These are phyloP conservation scores for Drosophila athabasca DNA, from an alignment of 1,140 invertebrate species.

Conservation along the genomic window DNA sequence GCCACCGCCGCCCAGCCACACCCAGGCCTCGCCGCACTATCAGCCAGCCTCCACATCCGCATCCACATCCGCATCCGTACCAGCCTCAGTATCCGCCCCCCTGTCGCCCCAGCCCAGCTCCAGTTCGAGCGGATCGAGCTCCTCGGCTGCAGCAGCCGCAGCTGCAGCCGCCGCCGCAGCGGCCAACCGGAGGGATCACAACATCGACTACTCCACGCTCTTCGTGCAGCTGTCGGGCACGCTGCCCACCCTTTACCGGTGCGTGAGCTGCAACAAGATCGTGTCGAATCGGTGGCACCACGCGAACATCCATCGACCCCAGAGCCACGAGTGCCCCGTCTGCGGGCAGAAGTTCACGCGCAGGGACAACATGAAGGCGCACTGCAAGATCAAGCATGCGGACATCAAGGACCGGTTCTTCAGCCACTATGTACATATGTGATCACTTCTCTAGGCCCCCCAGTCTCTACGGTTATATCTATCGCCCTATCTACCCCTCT, in stretches of 20 bases:
- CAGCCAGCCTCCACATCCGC: conserved; percentile 21
- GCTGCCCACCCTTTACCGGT: conserved; percentile 80
- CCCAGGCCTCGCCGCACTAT: conserved; percentile 60
- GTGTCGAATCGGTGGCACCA: conserved; percentile 90
- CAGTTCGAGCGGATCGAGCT: conserved; percentile 57
- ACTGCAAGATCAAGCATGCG: conserved; percentile 88
- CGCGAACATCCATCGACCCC: conserved; percentile 88
- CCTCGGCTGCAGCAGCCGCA: conserved; percentile 40
- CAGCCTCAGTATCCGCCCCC: conserved; percentile 29
- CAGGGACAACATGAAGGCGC: conserved; percentile 89
- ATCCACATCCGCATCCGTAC: conserved; percentile 13
- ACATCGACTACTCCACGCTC: conserved; percentile 82
- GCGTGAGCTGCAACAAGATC: conserved; percentile 87
- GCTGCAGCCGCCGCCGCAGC: conserved; percentile 68
- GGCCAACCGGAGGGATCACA: conserved; percentile 81
- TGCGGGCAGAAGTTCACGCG: conserved; percentile 88
- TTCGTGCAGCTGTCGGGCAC: conserved; percentile 83
- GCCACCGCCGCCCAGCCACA: conserved; percentile 33
- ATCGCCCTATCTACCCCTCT: too few relatives aligned
- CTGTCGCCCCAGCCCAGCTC: conserved; percentile 57
- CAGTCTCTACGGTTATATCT: too few relatives aligned
- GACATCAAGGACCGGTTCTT: conserved; percentile 84
- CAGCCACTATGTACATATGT: conserved; percentile 84
- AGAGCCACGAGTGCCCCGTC: conserved; percentile 88
- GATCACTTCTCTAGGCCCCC: conserved; percentile 84